Conservation (phyloP, 2,113 vertebrate species). For the Pyxicephalus adspersus region DNA sequence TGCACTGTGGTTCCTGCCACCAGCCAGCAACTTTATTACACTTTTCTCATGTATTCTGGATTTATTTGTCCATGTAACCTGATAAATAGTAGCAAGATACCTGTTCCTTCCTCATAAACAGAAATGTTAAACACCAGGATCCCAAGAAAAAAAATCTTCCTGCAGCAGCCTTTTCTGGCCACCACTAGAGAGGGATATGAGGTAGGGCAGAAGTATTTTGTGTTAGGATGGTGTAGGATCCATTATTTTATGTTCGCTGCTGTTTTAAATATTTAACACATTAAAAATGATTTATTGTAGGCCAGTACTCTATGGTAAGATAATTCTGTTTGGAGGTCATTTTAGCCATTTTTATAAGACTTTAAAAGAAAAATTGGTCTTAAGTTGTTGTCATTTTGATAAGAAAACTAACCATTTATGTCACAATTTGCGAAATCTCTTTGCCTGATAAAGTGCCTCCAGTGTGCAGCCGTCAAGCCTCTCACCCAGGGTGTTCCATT, state of each 20-base stretch:
- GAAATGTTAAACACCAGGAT: too few relatives aligned
- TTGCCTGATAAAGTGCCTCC: slow-evolving; percentile 81
- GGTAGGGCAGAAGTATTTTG: too few relatives aligned
- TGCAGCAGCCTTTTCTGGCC: too few relatives aligned
- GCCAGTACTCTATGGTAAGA: slow-evolving; percentile 75
- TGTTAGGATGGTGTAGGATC: background rate
- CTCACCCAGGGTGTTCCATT: slow-evolving; percentile 35
- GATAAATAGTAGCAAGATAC: background rate
- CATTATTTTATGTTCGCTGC: background rate
- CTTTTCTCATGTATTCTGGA: too few relatives aligned
- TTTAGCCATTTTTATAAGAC: slow-evolving; percentile 70
- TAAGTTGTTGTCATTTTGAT: slow-evolving; percentile 70
- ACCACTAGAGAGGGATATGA: too few relatives aligned
- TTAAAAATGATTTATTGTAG: slow-evolving; percentile 80
- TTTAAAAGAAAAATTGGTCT: slow-evolving; percentile 65
- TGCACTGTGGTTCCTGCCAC: too few relatives aligned
- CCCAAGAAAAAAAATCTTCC: too few relatives aligned
- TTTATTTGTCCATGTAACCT: background rate
- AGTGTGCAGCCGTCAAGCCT: slow-evolving; percentile 45
- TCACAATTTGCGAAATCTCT: slow-evolving; percentile 78
- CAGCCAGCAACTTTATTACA: too few relatives aligned
- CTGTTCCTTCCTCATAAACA: too few relatives aligned
- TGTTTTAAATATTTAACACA: slow-evolving; percentile 58
- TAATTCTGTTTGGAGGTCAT: slow-evolving; percentile 71
- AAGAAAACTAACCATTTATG: slow-evolving; percentile 77